Conservation (phyloP, 2,888 invertebrate genomes). For the Scotopteryx bipunctaria region DNA sequence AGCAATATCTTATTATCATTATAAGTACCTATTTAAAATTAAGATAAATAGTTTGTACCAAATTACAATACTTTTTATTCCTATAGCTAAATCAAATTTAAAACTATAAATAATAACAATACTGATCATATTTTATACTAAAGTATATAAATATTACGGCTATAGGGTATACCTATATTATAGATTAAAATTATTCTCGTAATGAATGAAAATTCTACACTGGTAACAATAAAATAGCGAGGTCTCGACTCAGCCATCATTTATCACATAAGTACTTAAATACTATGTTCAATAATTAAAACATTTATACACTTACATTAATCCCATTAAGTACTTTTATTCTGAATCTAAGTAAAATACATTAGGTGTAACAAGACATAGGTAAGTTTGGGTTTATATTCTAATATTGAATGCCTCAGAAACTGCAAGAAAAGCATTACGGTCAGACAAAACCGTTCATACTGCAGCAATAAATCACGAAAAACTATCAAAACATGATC, state of each 20-base stretch:
- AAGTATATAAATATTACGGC: conserved; percentile 28
- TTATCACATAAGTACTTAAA: conserved; percentile 46
- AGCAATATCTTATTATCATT: conserved; percentile 8
- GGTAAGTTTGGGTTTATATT: too few relatives aligned
- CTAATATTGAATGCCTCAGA: too few relatives aligned
- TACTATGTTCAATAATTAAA: background rate
- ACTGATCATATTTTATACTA: conserved; percentile 47
- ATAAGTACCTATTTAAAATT: conserved; percentile 21
- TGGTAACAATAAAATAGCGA: conserved; percentile 41
- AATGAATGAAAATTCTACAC: conserved; percentile 19
- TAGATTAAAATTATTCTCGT: conserved; percentile 11
- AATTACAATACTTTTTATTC: conserved; percentile 44
- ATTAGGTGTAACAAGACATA: background rate
- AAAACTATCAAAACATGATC: too few relatives aligned
- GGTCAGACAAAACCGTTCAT: too few relatives aligned
- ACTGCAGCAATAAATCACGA: too few relatives aligned
- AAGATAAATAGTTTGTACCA: conserved; percentile 53
- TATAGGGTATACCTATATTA: conserved; percentile 20
- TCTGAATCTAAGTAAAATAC: background rate
- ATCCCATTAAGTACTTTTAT: conserved; percentile 5
- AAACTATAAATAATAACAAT: conserved; percentile 55
- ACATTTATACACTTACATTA: background rate
- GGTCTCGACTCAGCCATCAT: conserved; percentile 44
- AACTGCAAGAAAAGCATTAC: too few relatives aligned
- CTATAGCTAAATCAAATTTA: conserved; percentile 38